Conservation (phyloP, 1,140 invertebrate genomes). For the Heliothis subflexa region DNA sequence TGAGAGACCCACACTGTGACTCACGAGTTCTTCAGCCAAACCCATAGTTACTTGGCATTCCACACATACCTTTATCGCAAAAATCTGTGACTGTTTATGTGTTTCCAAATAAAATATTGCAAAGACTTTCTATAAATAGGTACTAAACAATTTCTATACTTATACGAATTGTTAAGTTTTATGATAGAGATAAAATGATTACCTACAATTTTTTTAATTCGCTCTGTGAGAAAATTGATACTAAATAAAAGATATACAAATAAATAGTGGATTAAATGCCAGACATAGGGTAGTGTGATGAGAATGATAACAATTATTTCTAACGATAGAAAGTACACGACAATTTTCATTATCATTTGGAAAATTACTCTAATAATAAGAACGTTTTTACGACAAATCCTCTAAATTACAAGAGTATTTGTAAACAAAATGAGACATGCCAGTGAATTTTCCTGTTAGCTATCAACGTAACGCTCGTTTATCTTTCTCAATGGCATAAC, state of each 20-base stretch:
- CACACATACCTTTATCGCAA: slow-evolving; percentile 4
- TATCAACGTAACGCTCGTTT: slow-evolving; percentile 8
- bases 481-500: slow-evolving; percentile 23
- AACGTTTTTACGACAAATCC: background rate
- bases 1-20: slow-evolving; percentile 2
- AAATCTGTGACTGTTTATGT: background rate
- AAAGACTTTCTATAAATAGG: background rate
- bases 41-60: background rate
- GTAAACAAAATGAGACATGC: background rate
- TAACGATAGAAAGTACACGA: too few species aligned
- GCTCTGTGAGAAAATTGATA: too few species aligned
- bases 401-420: background rate
- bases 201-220: too few species aligned
- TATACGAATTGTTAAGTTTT: too few species aligned
- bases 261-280: too few species aligned
- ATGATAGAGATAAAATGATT: background rate
- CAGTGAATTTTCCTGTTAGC: slow-evolving; percentile 18
- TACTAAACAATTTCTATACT: background rate
- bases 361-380: background rate
- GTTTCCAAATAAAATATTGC: background rate
- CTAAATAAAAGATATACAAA: background rate
- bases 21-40: background rate
- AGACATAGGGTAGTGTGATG: too few species aligned
- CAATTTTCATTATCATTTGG: too few species aligned
- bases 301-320: too few species aligned